Evolutionary conservation across 2,888 invertebrate species (phyloP).

Genomic region (Drosophila basisetae): DNA sequence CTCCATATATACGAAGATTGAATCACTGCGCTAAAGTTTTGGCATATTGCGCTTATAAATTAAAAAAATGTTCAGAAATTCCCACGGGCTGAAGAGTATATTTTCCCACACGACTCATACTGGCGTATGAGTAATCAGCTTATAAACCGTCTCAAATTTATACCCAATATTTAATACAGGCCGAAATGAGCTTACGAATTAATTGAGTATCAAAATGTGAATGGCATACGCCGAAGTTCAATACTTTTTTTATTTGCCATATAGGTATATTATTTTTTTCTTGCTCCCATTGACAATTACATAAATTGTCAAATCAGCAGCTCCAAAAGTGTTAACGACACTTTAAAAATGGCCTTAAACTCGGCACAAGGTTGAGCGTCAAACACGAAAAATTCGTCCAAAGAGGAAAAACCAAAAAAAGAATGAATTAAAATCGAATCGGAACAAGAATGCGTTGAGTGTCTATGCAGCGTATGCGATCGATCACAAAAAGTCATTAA

Average conservation of each 20-base stretch:
- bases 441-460: slow-evolving; percentile 14
- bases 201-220: neutral
- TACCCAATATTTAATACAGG: slow-evolving; percentile 9
- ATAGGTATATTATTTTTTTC: neutral
- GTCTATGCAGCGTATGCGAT: slow-evolving; percentile 65
- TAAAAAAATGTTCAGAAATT: slow-evolving; percentile 7
- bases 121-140: slow-evolving; percentile 20
- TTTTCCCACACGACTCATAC: slow-evolving; percentile 21
- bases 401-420: slow-evolving; percentile 6
- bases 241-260: neutral
- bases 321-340: slow-evolving; percentile 16
- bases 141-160: slow-evolving; percentile 6
- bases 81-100: slow-evolving; percentile 17
- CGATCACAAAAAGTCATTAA: slow-evolving; percentile 69
- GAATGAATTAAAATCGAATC: slow-evolving; percentile 7
- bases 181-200: slow-evolving; percentile 12
- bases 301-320: slow-evolving; percentile 22
- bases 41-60: neutral
- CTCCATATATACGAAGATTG: neutral
- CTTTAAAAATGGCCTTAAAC: slow-evolving; percentile 32
- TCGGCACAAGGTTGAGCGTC: slow-evolving; percentile 19
- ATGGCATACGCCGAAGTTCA: neutral
- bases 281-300: slow-evolving; percentile 27
- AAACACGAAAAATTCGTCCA: slow-evolving; percentile 6
- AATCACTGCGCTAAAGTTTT: neutral